Conservation (phyloP, 30 jellyfish, hydroid and myxozoan species). For the Rhopilema esculentum region DNA sequence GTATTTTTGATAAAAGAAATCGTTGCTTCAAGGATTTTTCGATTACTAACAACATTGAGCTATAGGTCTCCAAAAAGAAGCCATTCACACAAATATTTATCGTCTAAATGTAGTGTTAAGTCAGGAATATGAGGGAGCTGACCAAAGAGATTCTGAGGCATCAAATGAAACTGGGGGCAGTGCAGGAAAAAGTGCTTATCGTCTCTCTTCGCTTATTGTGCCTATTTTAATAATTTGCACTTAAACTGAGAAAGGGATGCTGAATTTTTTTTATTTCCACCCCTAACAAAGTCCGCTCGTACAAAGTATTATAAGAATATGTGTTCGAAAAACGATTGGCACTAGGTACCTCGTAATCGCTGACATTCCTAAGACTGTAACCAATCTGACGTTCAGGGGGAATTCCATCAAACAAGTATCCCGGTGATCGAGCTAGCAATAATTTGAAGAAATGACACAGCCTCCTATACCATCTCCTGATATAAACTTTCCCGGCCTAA, state of each 20-base stretch:
- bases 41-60: background rate
- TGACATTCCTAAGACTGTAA: conserved; percentile 20
- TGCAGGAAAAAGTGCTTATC: conserved; percentile 30
- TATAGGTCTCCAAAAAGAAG: background rate
- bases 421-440: conserved; percentile 36
- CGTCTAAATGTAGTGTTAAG: background rate
- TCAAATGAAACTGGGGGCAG: conserved; percentile 19
- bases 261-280: conserved; percentile 33
- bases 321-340: conserved; percentile 50
- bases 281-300: conserved; percentile 39
- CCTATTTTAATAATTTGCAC: too few relatives aligned
- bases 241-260: conserved; percentile 44
- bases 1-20: background rate
- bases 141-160: conserved; percentile 16
- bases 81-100: conserved; percentile 18
- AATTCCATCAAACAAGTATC: conserved; percentile 26
- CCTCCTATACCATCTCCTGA: conserved; percentile 51
- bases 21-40: conserved; percentile 24
- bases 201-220: too few relatives aligned
- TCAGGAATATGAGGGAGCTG: conserved; percentile 1
- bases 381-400: conserved; percentile 27
- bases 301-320: conserved; percentile 20
- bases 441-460: conserved; percentile 34
- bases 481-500: conserved; percentile 52
- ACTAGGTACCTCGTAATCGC: conserved; percentile 13